These are phyloP conservation scores for Cotesia chilonis DNA, from an alignment of 1,140 invertebrate genomes.

Conservation along the genomic window DNA sequence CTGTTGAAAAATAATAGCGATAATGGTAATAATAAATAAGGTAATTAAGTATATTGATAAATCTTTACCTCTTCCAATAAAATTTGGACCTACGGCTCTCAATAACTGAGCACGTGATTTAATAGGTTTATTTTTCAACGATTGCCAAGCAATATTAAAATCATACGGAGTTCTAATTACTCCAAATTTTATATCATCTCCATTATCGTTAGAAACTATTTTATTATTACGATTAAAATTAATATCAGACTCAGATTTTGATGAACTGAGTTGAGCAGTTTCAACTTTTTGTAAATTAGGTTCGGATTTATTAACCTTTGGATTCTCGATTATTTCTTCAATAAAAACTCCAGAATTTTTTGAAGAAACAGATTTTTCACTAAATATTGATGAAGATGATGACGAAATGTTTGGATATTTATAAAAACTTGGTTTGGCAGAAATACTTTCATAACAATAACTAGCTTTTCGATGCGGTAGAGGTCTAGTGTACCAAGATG, in stretches of 20 bases:
- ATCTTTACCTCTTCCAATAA: constrained; percentile 45
- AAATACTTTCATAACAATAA: constrained; percentile 41
- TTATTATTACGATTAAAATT: not conserved
- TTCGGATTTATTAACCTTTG: constrained; percentile 1
- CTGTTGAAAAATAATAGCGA: constrained; percentile 33
- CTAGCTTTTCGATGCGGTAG: constrained; percentile 45
- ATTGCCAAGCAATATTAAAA: constrained; percentile 47
- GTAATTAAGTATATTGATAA: constrained; percentile 13
- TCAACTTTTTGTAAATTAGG: not conserved
- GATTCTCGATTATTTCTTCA: constrained; percentile 44
- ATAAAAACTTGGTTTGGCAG: not conserved
- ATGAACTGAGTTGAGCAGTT: not conserved
- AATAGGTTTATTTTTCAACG: constrained; percentile 41
- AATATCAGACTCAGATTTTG: not conserved
- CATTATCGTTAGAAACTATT: not conserved
- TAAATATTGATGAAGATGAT: too few species aligned
- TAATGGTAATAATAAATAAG: not conserved
- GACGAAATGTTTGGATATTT: not conserved
- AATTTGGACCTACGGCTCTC: constrained; percentile 39
- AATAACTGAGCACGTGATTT: constrained; percentile 46
- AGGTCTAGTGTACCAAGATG: constrained; percentile 41
- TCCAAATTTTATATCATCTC: not conserved
- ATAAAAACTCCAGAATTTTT: constrained; percentile 43
- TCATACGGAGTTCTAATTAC: constrained; percentile 44
- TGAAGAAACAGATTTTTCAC: not conserved